Base-by-base conservation (phyloP, 2,888 invertebrate genomes). In the Trypoxylon attenuatum region DNA sequence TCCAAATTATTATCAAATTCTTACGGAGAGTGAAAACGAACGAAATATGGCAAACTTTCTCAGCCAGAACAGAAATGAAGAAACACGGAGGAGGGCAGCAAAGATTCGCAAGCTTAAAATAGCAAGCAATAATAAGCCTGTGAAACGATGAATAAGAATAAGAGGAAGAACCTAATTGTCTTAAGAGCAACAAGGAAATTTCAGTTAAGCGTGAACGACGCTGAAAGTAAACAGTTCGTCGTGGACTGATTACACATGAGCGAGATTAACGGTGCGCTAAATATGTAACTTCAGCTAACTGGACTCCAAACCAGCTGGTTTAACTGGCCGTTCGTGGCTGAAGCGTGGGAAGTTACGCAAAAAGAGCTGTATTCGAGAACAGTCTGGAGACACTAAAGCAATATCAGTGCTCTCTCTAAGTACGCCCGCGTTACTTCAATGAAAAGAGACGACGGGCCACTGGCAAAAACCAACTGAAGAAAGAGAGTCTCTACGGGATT, bases 281-380 rank as follows among this genome's bases (percentile, higher is more conserved):
- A 69, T 72, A n/a, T n/a, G n/a, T n/a, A 72, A 65, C 65, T 60
- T 49, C 47, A 21, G 46, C 57, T 75, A 75, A 75, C 75, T 76
- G 75, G 76, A 75, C 70, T 69, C 46, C 33, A 60, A 50, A 59
- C 67, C 57, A 66, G 73, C 63, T 46, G 61, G 77, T 56, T 45
- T 47, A 51, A 41, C 61, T 54, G 53, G 50, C 64, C 59, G 54
- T 41, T 42, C 68, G 15, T 54, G 39, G 23, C 8, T 13, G 64
- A 69, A 71, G 75, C 79, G 77, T 82, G 80, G 76, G 78, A 79
- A 78, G 78, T 77, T 76, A 74, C 73, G 77, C 75, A 72, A 73
- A 75, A 77, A 76, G 71, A 71, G 55, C 42, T 13, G 33, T 33
- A 49, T 58, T 71, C 58, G 38, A 29, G 55, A 19, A 23, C 19